phyloP scores from a whole-genome alignment of 2,797 vertebrate species.

The Leucoraja ocellata region DNA sequence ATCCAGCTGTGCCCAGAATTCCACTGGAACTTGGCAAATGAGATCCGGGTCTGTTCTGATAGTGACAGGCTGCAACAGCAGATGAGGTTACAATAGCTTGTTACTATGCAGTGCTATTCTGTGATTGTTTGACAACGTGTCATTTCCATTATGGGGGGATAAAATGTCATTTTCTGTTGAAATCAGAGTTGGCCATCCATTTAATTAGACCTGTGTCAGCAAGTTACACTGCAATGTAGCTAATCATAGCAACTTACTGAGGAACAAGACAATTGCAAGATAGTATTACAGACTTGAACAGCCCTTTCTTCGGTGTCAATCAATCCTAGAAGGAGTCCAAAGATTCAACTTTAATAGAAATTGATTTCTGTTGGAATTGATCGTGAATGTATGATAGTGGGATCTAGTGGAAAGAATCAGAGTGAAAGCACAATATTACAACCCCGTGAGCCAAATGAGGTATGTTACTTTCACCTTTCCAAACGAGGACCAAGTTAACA shows the following conservation, averaged over 20 bases:
- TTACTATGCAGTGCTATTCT: background rate
- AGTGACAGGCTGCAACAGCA: background rate
- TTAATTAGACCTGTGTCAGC: background rate
- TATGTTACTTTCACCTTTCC: background rate
- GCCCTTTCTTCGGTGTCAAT: background rate
- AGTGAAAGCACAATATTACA: background rate
- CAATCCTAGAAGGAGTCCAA: background rate
- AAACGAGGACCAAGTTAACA: background rate
- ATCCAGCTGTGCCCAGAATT: background rate
- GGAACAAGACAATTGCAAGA: background rate
- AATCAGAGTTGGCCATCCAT: background rate
- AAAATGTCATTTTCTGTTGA: conserved; percentile 2
- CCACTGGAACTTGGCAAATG: background rate
- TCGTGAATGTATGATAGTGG: background rate
- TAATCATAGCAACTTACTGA: background rate
- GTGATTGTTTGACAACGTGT: background rate
- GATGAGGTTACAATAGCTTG: background rate
- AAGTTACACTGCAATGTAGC: background rate
- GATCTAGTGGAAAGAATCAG: background rate
- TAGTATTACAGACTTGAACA: background rate
- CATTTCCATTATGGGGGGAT: background rate
- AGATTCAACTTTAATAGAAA: background rate
- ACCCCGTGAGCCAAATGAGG: background rate
- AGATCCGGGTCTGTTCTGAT: background rate
- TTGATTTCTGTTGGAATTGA: background rate